phyloP scores from a whole-genome alignment of 2,888 invertebrate genomes.

The Stenodera caucasica region DNA sequence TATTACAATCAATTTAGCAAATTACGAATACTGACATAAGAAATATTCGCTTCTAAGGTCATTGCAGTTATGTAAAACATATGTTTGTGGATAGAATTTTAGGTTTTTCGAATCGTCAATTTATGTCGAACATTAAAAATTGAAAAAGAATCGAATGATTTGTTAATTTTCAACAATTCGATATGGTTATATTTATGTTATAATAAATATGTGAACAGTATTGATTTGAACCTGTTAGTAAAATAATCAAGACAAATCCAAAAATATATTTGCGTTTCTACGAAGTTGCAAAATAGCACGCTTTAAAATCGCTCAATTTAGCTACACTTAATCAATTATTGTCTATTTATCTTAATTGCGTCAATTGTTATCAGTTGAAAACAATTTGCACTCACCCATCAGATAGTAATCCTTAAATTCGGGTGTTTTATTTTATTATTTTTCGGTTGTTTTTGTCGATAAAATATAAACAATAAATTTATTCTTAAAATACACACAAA shows the following conservation, averaged over 20 bases:
- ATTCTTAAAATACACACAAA: constrained; percentile 3
- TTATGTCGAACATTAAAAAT: too few relatives aligned
- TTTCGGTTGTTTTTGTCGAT: too few relatives aligned
- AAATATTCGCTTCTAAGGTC: constrained; percentile 13
- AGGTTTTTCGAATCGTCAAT: not conserved
- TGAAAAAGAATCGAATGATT: not conserved
- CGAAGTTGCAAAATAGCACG: constrained; percentile 15
- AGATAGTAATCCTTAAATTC: constrained; percentile 7
- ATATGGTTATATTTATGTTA: not conserved
- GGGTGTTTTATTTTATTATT: not conserved
- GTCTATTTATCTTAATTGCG: constrained; percentile 24
- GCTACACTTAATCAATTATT: constrained; percentile 22
- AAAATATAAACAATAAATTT: not conserved
- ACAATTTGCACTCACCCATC: constrained; percentile 25
- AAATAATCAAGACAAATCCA: constrained; percentile 23
- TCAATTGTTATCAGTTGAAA: constrained; percentile 13
- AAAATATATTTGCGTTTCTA: constrained; percentile 19
- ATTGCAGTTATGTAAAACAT: constrained; percentile 12
- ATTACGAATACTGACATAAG: constrained; percentile 15
- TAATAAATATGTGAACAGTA: constrained; percentile 9
- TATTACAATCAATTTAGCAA: constrained; percentile 18
- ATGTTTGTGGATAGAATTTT: constrained; percentile 1
- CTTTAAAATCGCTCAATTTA: constrained; percentile 3
- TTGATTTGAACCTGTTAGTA: constrained; percentile 17
- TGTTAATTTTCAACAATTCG: not conserved